Base-by-base conservation (phyloP, 2,113 vertebrate species). In the Dasyornis broadbenti region DNA sequence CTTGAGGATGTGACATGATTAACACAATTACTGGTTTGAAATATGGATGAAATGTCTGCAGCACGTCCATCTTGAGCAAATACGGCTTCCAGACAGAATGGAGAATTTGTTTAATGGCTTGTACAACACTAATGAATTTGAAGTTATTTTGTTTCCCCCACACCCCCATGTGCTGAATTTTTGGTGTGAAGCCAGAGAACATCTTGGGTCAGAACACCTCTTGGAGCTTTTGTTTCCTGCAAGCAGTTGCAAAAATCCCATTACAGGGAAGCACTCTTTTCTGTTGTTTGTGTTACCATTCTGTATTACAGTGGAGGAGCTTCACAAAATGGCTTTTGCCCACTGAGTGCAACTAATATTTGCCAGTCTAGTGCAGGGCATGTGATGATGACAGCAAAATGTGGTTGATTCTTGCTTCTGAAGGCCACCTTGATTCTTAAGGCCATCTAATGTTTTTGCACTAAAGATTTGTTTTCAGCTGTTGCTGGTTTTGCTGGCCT, bases 121-220 rank as follows among this genome's bases (percentile, higher is more conserved):
- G 39, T 59, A 59, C 22, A 49, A 7, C 6, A 30, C 5, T 53
- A 30, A 45, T 10, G 5, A 37, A 59, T 85, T 73, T 53, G 31
- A 63, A 63, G 50, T 44, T 0, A 0, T 16, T 70, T 27, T 60
- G 31, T 82, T 90, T 84, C 64, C 47, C 47, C 3, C 3, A 2
- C 39, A 53, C 8, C 8, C 5, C 6, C 10, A 5, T 4, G 3
- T 45, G 13, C 72, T n/a, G 33, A 40, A 33, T 19, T 89, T 11
- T 40, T 63, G 39, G 2, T 59, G 44, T 64, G 64, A 72, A 87
- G 23, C 23, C 45, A 16, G 37, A 82, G 27, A 24, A 49, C 1
- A 1, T 60, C 24, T 56, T 82, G 31, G 54, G 24, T 61, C n/a
- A 79, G 40, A 81, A 53, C 3, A 6, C 22, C 12, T 79, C 44